Conservation (phyloP, 2,113 vertebrate genomes). For the Tachysurus vachellii region DNA sequence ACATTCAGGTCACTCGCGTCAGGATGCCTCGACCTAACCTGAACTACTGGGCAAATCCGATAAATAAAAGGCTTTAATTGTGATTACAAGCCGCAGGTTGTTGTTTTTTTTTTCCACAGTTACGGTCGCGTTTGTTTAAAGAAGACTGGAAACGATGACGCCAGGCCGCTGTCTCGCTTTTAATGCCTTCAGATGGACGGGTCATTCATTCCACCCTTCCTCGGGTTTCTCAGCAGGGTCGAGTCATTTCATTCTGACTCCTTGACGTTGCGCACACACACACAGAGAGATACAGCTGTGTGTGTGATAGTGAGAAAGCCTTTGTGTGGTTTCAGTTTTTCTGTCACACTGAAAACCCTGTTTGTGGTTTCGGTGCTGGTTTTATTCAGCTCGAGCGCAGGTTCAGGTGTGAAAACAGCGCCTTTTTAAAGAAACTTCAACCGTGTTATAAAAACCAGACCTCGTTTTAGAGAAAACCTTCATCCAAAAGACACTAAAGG, state of each 20-base stretch:
- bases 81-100: neutral
- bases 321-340: slow-evolving; percentile 46
- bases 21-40: neutral
- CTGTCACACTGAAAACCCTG: slow-evolving; percentile 24
- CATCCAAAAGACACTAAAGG: neutral
- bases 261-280: neutral
- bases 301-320: slow-evolving; percentile 36
- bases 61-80: neutral
- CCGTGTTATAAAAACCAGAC: neutral
- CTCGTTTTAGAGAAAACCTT: neutral
- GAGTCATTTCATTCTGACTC: slow-evolving; percentile 3
- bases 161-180: neutral
- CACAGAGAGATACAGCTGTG: neutral
- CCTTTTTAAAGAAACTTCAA: slow-evolving; percentile 2
- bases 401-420: slow-evolving; percentile 28
- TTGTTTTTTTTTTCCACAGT: too few relatives aligned
- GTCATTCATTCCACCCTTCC: neutral
- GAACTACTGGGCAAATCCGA: neutral
- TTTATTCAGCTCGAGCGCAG: neutral
- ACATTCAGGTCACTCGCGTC: neutral
- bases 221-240: slow-evolving; percentile 17
- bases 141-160: neutral
- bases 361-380: slow-evolving; percentile 31
- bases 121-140: neutral
- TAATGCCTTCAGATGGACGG: neutral